A percentile compares a stretch with the other conserved stretches of the same genome.
Evolutionary conservation across 2,113 vertebrate genomes (phyloP).

Genomic region (Ophiodon elongatus): DNA sequence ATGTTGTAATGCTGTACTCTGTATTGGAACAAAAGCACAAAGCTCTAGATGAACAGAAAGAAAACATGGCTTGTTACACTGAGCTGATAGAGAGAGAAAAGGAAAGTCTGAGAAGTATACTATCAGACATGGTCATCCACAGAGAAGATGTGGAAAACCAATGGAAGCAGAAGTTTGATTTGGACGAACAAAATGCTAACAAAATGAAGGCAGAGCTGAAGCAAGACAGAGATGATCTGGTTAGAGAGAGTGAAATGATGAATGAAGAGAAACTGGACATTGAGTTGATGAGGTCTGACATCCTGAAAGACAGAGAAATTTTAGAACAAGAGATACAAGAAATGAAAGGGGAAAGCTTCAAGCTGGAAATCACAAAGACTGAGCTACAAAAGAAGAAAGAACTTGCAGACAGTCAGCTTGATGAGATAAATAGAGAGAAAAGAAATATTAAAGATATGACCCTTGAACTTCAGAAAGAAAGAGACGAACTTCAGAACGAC

Average conservation of each 20-base stretch:
- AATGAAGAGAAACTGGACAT: neutral
- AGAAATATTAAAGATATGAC: neutral
- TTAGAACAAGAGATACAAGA: neutral
- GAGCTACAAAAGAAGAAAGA: neutral
- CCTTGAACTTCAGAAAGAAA: conserved; percentile 9
- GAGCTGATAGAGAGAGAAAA: no score
- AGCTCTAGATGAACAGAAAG: no score
- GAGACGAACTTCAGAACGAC: neutral
- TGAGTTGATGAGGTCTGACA: conserved; percentile 10
- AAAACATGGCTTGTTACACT: no score
- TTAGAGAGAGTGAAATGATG: no score
- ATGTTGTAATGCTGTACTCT: neutral
- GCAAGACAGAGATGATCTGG: no score
- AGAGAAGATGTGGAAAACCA: no score
- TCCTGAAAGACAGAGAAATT: neutral
- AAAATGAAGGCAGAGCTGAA: no score
- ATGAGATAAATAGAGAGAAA: conserved; percentile 1
- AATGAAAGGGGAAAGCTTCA: neutral
- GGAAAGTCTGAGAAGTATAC: no score
- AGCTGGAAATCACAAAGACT: neutral
- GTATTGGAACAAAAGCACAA: neutral
- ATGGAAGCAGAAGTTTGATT: no score
- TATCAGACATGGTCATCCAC: no score
- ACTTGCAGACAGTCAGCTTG: neutral
- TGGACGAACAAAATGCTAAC: no score